Evolutionary conservation across 2,113 vertebrate species (phyloP).

Genomic region (Sporophila hypoxantha): DNA sequence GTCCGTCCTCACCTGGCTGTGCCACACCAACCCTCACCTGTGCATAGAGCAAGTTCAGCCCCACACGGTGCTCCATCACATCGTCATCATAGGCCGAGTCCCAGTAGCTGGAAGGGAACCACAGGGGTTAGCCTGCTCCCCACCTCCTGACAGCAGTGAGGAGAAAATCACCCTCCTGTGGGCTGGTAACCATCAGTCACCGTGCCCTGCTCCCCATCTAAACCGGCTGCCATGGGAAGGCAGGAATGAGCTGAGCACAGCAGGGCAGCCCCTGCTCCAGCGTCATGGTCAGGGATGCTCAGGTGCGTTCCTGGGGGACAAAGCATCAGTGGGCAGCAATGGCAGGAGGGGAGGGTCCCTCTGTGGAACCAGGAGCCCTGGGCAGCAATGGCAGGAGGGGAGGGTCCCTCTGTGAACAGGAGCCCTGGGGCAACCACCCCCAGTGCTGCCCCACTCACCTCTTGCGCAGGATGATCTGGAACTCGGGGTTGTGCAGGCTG

Average conservation of each 20-base stretch:
- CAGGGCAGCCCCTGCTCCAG: accelerated
- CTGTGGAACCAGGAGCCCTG: background rate
- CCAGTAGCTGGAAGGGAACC: constrained; percentile 84
- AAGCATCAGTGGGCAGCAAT: accelerated
- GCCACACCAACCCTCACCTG: constrained; percentile 74
- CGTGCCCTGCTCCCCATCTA: accelerated
- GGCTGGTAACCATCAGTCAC: background rate
- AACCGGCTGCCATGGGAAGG: background rate
- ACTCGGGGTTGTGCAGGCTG: constrained; percentile 87
- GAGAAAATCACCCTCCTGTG: background rate
- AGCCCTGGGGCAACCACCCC: background rate
- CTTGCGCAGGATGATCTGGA: constrained; percentile 93
- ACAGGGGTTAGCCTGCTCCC: background rate
- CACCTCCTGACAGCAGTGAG: background rate
- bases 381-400: background rate
- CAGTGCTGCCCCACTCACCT: constrained; percentile 68
- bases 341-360: background rate
- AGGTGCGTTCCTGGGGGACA: background rate
- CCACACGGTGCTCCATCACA: constrained; percentile 93
- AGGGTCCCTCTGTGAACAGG: background rate
- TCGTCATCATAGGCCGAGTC: constrained; percentile 90
- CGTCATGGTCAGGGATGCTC: background rate
- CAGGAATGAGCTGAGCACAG: background rate
- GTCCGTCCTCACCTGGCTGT: background rate
- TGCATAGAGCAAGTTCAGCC: constrained; percentile 89